A percentile compares a stretch with the other conserved stretches of the same genome.
phyloP scores from a whole-genome alignment of 2,113 vertebrate species.

The Plecotus auritus region DNA sequence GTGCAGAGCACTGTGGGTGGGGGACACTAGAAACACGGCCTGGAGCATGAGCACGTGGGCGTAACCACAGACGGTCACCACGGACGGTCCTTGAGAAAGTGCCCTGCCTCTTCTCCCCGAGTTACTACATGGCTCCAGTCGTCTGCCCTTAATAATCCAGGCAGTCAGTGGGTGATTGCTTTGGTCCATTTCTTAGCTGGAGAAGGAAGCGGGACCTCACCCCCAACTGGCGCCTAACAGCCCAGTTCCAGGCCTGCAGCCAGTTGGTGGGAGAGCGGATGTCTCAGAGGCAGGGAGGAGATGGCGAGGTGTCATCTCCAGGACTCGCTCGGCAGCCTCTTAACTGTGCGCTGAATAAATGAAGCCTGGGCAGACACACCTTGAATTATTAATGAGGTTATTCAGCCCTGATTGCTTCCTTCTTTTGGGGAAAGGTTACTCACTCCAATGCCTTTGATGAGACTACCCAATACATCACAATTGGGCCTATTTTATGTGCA shows the following conservation, averaged over 20 bases:
- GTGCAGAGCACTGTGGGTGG: neutral
- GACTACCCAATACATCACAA: constrained; percentile 73
- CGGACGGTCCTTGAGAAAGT: neutral
- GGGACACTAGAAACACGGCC: neutral
- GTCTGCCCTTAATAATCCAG: constrained; percentile 31
- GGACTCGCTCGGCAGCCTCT: constrained; percentile 56
- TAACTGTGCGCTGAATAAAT: constrained; percentile 74
- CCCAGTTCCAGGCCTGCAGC: neutral
- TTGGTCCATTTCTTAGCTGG: neutral
- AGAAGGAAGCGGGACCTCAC: neutral
- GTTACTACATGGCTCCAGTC: neutral
- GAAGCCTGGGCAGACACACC: constrained; percentile 64
- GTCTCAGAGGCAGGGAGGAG: neutral
- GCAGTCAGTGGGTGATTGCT: neutral
- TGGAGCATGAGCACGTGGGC: neutral
- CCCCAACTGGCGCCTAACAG: neutral
- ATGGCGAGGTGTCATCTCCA: neutral
- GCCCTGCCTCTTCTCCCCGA: neutral
- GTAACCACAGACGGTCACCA: neutral
- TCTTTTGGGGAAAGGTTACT: constrained; percentile 74
- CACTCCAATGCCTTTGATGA: constrained; percentile 72
- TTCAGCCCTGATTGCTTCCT: constrained; percentile 70
- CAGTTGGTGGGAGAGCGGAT: neutral
- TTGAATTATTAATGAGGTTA: constrained; percentile 78
- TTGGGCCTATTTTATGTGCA: constrained; percentile 73